These are phyloP conservation scores for Bagarius yarrelli DNA, from an alignment of 2,113 vertebrate species.

Conservation along the genomic window DNA sequence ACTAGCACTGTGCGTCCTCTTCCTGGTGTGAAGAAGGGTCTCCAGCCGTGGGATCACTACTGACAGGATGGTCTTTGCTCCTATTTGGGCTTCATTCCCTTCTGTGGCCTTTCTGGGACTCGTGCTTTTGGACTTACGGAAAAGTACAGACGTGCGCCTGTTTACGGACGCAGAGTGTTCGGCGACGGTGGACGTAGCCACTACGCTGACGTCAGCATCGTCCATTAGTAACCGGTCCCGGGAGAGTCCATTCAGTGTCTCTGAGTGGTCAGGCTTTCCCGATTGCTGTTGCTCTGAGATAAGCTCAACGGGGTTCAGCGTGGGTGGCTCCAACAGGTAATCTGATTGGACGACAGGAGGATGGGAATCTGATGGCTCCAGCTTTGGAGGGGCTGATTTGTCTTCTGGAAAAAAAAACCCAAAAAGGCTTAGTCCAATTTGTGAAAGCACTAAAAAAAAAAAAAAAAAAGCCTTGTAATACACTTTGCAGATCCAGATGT, in stretches of 20 bases:
- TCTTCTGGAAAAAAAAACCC: slow-evolving; percentile 81
- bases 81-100: slow-evolving; percentile 82
- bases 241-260: slow-evolving; percentile 84
- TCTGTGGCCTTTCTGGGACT: slow-evolving; percentile 80
- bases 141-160: slow-evolving; percentile 89
- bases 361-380: slow-evolving; percentile 93
- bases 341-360: slow-evolving; percentile 87
- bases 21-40: slow-evolving; percentile 92
- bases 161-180: slow-evolving; percentile 83
- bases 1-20: slow-evolving; percentile 87
- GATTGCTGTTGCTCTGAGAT: slow-evolving; percentile 79
- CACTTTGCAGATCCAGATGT: not conserved
- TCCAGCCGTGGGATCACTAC: slow-evolving; percentile 97
- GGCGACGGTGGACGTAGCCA: slow-evolving; percentile 82
- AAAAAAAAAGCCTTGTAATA: slow-evolving; percentile 3
- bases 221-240: slow-evolving; percentile 73
- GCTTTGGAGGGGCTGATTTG: slow-evolving; percentile 93
- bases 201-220: slow-evolving; percentile 81
- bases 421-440: not conserved
- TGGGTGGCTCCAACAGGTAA: slow-evolving; percentile 89
- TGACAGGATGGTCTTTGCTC: slow-evolving; percentile 95
- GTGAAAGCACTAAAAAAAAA: not conserved
- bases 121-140: slow-evolving; percentile 89
- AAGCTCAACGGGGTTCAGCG: slow-evolving; percentile 91
- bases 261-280: slow-evolving; percentile 77